A percentile compares a stretch with the other conserved stretches of the same genome.
phyloP scores from a whole-genome alignment of 1,140 invertebrate species.

The Anastrepha ludens region DNA sequence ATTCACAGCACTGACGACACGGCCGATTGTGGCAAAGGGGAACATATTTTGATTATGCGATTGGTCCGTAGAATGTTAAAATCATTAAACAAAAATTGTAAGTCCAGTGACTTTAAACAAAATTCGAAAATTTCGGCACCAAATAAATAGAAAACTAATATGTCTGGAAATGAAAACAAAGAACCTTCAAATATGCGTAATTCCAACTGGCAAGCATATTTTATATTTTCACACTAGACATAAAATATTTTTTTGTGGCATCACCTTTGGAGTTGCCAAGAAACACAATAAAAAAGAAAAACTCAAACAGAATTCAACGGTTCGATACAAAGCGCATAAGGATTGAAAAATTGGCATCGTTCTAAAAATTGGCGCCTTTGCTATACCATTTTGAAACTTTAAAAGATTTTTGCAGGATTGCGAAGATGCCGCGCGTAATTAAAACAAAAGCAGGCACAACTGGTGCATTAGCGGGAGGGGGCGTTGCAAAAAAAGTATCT shows the following conservation, averaged over 20 bases:
- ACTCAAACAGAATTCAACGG: conserved; percentile 13
- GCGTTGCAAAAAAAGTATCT: conserved; percentile 57
- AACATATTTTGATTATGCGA: too few species aligned
- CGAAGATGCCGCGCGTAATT: conserved; percentile 62
- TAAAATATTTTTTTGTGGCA: background rate
- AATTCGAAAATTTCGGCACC: too few species aligned
- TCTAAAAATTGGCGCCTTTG: conserved; percentile 6
- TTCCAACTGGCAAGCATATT: too few species aligned
- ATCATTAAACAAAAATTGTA: too few species aligned
- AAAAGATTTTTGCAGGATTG: background rate
- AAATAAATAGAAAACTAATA: too few species aligned
- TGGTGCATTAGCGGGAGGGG: conserved; percentile 57
- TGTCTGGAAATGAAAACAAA: too few species aligned
- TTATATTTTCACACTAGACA: too few species aligned
- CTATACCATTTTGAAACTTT: conserved; percentile 3
- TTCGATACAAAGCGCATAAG: background rate
- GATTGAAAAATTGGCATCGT: background rate
- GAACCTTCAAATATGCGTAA: too few species aligned
- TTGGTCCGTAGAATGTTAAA: too few species aligned
- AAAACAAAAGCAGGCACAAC: conserved; percentile 61
- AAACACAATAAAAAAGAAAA: conserved; percentile 38
- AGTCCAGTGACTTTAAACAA: too few species aligned
- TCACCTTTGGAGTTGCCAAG: conserved; percentile 4
- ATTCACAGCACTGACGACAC: too few species aligned
- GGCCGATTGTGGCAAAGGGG: too few species aligned